phyloP scores from a whole-genome alignment of 2,797 vertebrate species.

The Danio aesculapii region DNA sequence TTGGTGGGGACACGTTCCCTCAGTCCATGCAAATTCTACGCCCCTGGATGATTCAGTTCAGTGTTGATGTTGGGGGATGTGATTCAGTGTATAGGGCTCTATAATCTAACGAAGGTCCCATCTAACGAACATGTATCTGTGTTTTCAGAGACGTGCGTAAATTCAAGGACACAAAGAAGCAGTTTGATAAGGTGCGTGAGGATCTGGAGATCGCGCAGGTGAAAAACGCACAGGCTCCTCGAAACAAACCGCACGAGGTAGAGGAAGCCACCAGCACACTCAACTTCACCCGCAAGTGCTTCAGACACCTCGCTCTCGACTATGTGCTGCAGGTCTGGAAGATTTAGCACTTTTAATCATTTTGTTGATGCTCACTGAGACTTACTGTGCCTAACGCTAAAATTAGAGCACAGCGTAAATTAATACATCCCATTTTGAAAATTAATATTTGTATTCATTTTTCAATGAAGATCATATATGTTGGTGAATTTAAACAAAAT shows the following conservation, averaged over 20 bases:
- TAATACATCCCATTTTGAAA: no score
- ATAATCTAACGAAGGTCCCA: no score
- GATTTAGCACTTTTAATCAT: neutral
- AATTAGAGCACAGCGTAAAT: no score
- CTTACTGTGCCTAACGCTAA: no score
- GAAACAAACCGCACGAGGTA: constrained; percentile 94
- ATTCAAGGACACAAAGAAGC: constrained; percentile 98
- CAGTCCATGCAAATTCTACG: no score
- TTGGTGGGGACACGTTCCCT: no score
- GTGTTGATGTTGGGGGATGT: no score
- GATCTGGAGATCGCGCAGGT: constrained; percentile 95
- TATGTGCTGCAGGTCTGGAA: constrained; percentile 90
- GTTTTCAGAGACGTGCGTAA: constrained; percentile 89
- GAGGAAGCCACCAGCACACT: constrained; percentile 91
- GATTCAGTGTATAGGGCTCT: no score
- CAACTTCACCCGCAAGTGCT: constrained; percentile 92
- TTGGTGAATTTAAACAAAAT: no score
- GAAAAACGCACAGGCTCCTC: constrained; percentile 94
- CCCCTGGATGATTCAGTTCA: no score
- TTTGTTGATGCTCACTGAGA: neutral
- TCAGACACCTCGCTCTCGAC: constrained; percentile 93
- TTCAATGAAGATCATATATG: no score
- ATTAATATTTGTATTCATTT: no score
- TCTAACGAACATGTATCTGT: neutral
- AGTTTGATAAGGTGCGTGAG: constrained; percentile 93